phyloP scores from a whole-genome alignment of 1,140 invertebrate genomes.

The Drosophila saltans region DNA sequence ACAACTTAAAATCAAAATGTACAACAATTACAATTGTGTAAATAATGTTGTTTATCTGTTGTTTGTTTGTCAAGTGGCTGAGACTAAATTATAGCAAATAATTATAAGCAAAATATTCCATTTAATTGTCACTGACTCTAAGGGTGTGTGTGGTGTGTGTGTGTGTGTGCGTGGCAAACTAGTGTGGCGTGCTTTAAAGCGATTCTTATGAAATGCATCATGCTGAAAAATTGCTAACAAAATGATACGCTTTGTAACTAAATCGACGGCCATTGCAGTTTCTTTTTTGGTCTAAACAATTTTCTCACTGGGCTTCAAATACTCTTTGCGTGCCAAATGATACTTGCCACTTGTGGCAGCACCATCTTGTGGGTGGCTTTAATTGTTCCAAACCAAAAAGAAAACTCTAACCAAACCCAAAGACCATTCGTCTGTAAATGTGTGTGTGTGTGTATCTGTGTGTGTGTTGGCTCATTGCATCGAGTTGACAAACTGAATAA shows the following conservation, averaged over 20 bases:
- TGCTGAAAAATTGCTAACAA: conserved; percentile 80
- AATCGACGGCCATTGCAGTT: conserved; percentile 42
- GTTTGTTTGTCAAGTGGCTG: conserved; percentile 27
- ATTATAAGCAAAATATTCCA: background rate
- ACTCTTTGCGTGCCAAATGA: conserved; percentile 78
- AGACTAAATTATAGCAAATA: conserved; percentile 20
- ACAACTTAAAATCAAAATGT: conserved; percentile 73
- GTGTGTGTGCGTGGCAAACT: conserved; percentile 23
- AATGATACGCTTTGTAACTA: conserved; percentile 78
- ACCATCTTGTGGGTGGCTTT: conserved; percentile 42
- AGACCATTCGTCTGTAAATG: conserved; percentile 18
- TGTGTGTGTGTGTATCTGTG: conserved; percentile 29
- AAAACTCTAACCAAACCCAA: conserved; percentile 18
- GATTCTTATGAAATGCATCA: conserved; percentile 74
- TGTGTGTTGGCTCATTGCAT: conserved; percentile 19
- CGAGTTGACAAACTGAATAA: conserved; percentile 78
- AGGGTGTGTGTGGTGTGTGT: conserved; percentile 12
- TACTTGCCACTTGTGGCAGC: conserved; percentile 57
- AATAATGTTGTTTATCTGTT: conserved; percentile 62
- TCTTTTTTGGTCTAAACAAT: conserved; percentile 40
- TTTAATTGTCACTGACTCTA: conserved; percentile 5
- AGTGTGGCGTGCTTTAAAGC: conserved; percentile 56
- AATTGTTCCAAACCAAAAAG: conserved; percentile 43
- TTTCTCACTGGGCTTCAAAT: conserved; percentile 61
- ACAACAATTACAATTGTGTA: conserved; percentile 64